Conservation (phyloP, 2,888 invertebrate species). For the Mechanitis messenoides region DNA sequence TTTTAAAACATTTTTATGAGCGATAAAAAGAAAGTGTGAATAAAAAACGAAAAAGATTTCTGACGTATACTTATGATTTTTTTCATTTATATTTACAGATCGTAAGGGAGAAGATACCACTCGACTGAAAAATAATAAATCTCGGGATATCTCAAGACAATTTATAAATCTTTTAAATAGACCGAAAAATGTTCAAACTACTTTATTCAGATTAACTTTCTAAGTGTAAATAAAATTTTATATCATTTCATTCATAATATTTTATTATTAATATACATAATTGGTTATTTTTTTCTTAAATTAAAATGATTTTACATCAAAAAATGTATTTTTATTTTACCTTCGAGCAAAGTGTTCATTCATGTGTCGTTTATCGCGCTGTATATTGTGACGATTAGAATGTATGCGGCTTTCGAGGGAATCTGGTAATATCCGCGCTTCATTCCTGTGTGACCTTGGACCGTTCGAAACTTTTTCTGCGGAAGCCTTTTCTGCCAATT, state of each 20-base stretch:
- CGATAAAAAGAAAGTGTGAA: too few species aligned
- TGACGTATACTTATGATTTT: background rate
- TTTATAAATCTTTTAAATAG: background rate
- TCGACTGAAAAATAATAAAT: slow-evolving; percentile 69
- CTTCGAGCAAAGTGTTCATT: slow-evolving; percentile 88
- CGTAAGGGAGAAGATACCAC: slow-evolving; percentile 83
- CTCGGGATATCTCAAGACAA: background rate
- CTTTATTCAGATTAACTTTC: slow-evolving; percentile 7
- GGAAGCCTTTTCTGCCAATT: slow-evolving; percentile 74
- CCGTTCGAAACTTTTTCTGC: background rate
- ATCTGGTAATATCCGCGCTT: slow-evolving; percentile 76
- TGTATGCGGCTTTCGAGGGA: slow-evolving; percentile 90
- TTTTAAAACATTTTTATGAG: too few species aligned
- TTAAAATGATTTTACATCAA: slow-evolving; percentile 15
- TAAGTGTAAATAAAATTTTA: slow-evolving; percentile 12
- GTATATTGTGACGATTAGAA: slow-evolving; percentile 92
- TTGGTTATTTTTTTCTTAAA: slow-evolving; percentile 7
- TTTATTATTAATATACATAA: background rate
- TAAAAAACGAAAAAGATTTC: too few species aligned
- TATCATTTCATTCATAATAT: slow-evolving; percentile 21
- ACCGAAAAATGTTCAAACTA: slow-evolving; percentile 7
- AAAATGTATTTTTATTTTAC: slow-evolving; percentile 38
- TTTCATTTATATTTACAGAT: slow-evolving; percentile 74
- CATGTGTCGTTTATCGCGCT: slow-evolving; percentile 87
- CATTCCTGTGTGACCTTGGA: slow-evolving; percentile 35